Percentiles rank a stretch among this genome's conserved stretches.
Evolutionary conservation across 2,888 invertebrate species (phyloP).

Genomic region (Calliopum simillimum): DNA sequence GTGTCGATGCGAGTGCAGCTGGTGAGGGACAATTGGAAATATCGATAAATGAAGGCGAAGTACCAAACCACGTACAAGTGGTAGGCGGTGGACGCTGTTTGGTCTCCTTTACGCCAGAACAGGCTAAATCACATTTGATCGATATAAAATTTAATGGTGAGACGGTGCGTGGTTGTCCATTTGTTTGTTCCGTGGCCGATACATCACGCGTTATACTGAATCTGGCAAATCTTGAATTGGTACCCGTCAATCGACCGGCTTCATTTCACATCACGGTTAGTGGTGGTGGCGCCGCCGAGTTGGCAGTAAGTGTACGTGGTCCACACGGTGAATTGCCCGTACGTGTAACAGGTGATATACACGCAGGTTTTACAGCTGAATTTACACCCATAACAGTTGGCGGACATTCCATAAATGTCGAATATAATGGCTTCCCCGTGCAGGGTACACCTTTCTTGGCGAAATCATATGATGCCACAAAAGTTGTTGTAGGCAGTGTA

Average conservation of each 20-base stretch:
- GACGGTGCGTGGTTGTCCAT: constrained; percentile 91
- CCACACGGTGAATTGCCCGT: constrained; percentile 88
- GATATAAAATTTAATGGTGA: constrained; percentile 97
- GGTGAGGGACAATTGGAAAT: constrained; percentile 99
- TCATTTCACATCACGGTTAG: constrained; percentile 83
- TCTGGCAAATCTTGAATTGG: constrained; percentile 81
- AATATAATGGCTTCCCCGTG: constrained; percentile 90
- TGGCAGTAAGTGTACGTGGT: constrained; percentile 90
- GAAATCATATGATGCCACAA: constrained; percentile 92
- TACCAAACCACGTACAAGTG: constrained; percentile 97
- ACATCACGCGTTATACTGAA: constrained; percentile 81
- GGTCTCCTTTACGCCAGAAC: constrained; percentile 94
- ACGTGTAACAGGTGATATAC: constrained; percentile 88
- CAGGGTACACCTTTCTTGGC: constrained; percentile 90
- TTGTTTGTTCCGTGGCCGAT: constrained; percentile 86
- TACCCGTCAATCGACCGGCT: constrained; percentile 85
- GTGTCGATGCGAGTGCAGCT: constrained; percentile 97
- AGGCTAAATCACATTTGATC: constrained; percentile 90
- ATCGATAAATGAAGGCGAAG: constrained; percentile 98
- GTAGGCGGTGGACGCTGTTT: constrained; percentile 95
- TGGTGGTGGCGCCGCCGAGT: constrained; percentile 79
- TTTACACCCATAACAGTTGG: constrained; percentile 95
- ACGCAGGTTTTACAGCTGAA: constrained; percentile 88
- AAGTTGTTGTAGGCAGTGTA: constrained; percentile 84
- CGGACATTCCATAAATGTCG: constrained; percentile 89